These are phyloP conservation scores for Poeciliopsis occidentalis DNA, from an alignment of 2,113 vertebrate genomes.

Conservation along the genomic window DNA sequence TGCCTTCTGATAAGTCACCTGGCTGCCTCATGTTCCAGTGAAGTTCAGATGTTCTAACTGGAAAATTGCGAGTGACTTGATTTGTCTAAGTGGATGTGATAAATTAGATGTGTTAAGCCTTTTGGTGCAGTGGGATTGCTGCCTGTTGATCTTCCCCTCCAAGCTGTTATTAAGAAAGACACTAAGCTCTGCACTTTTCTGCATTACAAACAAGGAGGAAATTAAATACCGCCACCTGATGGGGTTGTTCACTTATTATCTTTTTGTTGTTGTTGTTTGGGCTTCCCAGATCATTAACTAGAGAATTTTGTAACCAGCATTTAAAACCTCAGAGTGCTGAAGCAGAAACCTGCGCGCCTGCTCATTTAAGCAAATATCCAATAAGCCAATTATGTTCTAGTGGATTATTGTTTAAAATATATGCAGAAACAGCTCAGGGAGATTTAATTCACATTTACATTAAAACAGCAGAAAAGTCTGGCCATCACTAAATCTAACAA, in stretches of 20 bases:
- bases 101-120: conserved; percentile 44
- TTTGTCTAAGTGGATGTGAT: conserved; percentile 58
- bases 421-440: not conserved
- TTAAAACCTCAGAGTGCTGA: not conserved
- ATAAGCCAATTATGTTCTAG: conserved; percentile 1
- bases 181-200: conserved; percentile 19
- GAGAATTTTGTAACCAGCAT: no score
- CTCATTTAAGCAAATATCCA: not conserved
- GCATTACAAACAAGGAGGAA: conserved; percentile 15
- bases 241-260: not conserved
- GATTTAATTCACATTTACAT: not conserved
- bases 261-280: not conserved
- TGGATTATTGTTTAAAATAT: not conserved
- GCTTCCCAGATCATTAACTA: not conserved
- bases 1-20: conserved; percentile 29
- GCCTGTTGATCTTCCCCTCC: conserved; percentile 34
- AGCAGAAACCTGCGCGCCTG: not conserved
- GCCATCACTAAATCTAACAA: no score
- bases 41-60: conserved; percentile 47
- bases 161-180: conserved; percentile 6
- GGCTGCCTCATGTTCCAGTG: conserved; percentile 17
- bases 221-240: conserved; percentile 6
- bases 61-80: conserved; percentile 54
- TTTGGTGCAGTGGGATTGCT: conserved; percentile 7
- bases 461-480: no score